phyloP scores from a whole-genome alignment of 2,888 invertebrate genomes.

The Spodoptera picta region DNA sequence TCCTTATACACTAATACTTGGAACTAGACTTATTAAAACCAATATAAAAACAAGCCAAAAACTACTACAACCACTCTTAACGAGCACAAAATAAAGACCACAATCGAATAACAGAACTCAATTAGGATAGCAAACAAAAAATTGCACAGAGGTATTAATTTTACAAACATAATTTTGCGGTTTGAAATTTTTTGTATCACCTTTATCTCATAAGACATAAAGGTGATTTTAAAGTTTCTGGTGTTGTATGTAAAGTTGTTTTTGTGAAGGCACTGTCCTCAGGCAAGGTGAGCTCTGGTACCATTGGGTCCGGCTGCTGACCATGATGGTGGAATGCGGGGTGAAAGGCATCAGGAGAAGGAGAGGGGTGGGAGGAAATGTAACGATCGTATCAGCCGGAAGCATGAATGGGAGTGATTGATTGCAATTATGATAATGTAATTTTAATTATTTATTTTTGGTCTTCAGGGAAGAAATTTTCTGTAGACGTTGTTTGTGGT shows the following conservation, averaged over 20 bases:
- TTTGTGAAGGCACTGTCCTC: slow-evolving; percentile 54
- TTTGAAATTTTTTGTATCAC: background rate
- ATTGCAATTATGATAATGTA: slow-evolving; percentile 1
- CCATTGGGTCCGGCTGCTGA: slow-evolving; percentile 69
- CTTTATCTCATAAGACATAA: slow-evolving; percentile 5
- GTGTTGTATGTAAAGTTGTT: slow-evolving; percentile 1
- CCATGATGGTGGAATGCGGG: slow-evolving; percentile 74
- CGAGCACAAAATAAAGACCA: background rate
- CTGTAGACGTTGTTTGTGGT: too few species aligned
- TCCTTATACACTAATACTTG: slow-evolving; percentile 45
- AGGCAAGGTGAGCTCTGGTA: slow-evolving; percentile 64
- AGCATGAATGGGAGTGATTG: slow-evolving; percentile 5
- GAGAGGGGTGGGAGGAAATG: slow-evolving; percentile 5
- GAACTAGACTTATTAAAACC: slow-evolving; percentile 17
- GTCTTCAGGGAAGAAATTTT: too few species aligned
- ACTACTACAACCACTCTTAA: slow-evolving; percentile 10
- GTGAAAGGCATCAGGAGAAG: slow-evolving; percentile 65
- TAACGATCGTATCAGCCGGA: slow-evolving; percentile 29
- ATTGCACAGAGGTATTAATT: slow-evolving; percentile 4
- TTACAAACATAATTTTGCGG: background rate
- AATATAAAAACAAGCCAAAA: slow-evolving; percentile 13
- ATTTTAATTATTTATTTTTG: background rate
- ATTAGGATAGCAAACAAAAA: background rate
- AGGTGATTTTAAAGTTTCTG: slow-evolving; percentile 12
- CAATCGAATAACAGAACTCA: slow-evolving; percentile 5